Evolutionary conservation across 2,113 vertebrate species (phyloP), one percentile per base, ranked within the genome.

Genomic region (Salminus brasiliensis): DNA sequence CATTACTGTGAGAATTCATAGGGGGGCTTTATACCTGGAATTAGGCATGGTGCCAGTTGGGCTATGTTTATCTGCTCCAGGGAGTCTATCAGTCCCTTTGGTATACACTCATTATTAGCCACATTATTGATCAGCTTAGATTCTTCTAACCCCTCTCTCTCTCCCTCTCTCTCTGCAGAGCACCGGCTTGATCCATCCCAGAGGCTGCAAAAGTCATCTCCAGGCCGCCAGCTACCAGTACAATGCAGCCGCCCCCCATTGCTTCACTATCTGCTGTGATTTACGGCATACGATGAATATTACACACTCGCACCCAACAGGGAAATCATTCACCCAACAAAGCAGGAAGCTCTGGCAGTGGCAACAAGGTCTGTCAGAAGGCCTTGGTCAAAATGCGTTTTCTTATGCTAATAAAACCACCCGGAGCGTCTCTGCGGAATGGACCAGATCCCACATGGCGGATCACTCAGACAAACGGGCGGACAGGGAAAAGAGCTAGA

Each of bases 391-490:
- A 32, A 13, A 45, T 49, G 11, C 18, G 63, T 4, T n/a, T 67
- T 66, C 21, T 16, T 32, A 76, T 65, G 65, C 47, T 67, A 77
- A 77, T 53, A 77, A 66, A 63, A 77, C 34, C 34, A 15, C 21
- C 32, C 52, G 13, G 41, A 23, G 52, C 45, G 27, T 5, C 47
- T 76, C 32, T 62, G 41, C 36, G 72, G 88, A 71, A 75, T 5
- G 39, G 71, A 39, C 15, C 4, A 29, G 45, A 69, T 67, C 66
- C 45, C 84, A 85, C 82, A 83, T 83, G 84, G 80, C 0, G 30
- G 81, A 83, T 87, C 75, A 65, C 75, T 90, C 86, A 84, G 84
- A 82, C 67, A 3, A 57, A 30, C 16, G 12, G 68, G 27, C 39
- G 62, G n/a, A 43, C 23, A 27, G 60, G 53, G 49, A 53, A 43